Evolutionary conservation across 2,888 invertebrate species (phyloP).

Genomic region (Ashinkailepas kermadecensis): DNA sequence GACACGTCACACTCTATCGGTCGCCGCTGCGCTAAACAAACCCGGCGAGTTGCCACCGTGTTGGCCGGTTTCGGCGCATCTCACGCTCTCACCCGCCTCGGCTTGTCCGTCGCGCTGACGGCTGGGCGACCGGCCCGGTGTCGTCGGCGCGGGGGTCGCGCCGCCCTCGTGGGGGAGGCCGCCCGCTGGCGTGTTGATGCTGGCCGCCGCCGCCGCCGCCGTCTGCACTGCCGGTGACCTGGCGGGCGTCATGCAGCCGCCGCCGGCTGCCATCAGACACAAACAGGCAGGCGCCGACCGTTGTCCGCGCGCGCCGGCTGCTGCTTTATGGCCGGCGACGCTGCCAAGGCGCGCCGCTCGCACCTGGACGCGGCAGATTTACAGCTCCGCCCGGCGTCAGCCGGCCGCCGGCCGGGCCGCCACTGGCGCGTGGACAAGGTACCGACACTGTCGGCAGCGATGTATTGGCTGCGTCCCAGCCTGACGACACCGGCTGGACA

Average conservation of each 20-base stretch:
- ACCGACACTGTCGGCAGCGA: no score
- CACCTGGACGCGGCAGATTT: not conserved
- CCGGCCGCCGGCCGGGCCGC: no score
- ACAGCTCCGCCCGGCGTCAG: not conserved
- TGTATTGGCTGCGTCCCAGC: no score
- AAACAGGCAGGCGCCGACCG: not conserved
- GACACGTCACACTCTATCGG: not conserved
- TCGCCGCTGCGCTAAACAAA: no score
- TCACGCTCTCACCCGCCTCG: not conserved
- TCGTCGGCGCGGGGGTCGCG: not conserved
- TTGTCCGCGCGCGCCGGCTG: not conserved
- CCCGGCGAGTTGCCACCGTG: no score
- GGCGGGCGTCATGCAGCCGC: not conserved
- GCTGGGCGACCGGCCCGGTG: not conserved
- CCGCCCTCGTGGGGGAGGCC: not conserved
- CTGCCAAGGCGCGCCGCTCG: not conserved
- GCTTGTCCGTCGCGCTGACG: not conserved
- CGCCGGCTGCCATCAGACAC: slow-evolving; percentile 9
- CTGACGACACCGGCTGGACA: no score
- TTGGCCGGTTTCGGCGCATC: no score
- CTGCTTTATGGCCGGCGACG: not conserved
- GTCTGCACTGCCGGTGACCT: not conserved
- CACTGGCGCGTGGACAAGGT: no score
- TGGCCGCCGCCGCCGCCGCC: not conserved
- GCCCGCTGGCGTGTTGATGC: not conserved